Percentiles rank a stretch among this genome's conserved stretches.
Evolutionary conservation across 2,113 vertebrate genomes (phyloP).

Genomic region (Sciurus niger): DNA sequence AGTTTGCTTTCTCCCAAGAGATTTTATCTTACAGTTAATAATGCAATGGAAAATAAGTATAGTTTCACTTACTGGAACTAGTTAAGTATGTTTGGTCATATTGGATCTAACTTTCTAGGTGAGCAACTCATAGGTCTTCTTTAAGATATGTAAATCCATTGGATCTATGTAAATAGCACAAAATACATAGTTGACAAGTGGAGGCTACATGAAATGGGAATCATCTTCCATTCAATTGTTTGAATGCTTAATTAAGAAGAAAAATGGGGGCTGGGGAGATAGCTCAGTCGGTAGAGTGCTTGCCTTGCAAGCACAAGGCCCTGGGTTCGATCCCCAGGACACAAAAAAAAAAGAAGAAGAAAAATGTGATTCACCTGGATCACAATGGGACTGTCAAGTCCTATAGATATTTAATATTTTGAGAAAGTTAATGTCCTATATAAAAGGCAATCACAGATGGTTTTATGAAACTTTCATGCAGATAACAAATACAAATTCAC

Average conservation of each 20-base stretch:
- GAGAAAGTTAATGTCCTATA: not conserved
- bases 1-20: not conserved
- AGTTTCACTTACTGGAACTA: not conserved
- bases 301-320: no score
- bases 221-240: not conserved
- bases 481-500: conserved; percentile 40
- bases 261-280: not conserved
- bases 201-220: not conserved
- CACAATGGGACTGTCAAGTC: not conserved
- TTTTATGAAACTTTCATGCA: not conserved
- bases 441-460: not conserved
- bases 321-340: no score
- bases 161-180: not conserved
- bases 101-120: not conserved
- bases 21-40: not conserved
- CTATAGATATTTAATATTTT: conserved; percentile 44
- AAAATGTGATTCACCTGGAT: not conserved
- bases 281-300: no score
- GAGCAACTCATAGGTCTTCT: not conserved
- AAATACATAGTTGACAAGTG: not conserved
- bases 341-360: not conserved
- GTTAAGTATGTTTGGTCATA: not conserved
- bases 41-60: not conserved
- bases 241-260: not conserved
- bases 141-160: not conserved